phyloP scores from a whole-genome alignment of 2,888 invertebrate species.

The Rugalucina vietnamica region DNA sequence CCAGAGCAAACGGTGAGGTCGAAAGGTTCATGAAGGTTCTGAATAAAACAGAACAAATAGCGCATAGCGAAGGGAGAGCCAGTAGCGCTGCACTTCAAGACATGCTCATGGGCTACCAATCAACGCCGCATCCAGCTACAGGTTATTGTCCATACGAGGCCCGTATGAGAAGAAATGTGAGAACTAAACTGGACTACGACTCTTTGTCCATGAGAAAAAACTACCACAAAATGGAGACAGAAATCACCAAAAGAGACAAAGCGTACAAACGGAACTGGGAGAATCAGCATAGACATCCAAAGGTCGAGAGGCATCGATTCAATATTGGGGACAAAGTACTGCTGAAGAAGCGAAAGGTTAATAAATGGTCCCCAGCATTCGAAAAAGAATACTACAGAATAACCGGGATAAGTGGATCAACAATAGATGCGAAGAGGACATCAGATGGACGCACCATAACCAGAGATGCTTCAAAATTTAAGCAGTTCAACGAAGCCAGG shows the following conservation, averaged over 20 bases:
- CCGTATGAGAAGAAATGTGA: constrained; percentile 19
- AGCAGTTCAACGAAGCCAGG: neutral
- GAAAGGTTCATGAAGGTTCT: no score
- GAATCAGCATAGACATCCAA: neutral
- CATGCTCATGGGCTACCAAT: constrained; percentile 43
- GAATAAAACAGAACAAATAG: constrained; percentile 43
- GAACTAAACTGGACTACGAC: constrained; percentile 32
- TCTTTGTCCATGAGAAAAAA: neutral
- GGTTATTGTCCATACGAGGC: constrained; percentile 29
- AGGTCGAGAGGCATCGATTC: neutral
- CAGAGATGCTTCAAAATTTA: constrained; percentile 9
- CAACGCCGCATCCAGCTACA: constrained; percentile 46
- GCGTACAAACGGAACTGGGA: neutral
- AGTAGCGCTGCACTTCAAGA: constrained; percentile 33
- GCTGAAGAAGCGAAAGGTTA: constrained; percentile 22
- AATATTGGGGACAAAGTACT: constrained; percentile 28
- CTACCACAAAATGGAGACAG: constrained; percentile 1
- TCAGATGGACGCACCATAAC: constrained; percentile 18
- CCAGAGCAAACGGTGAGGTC: constrained; percentile 2
- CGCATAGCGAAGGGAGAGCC: constrained; percentile 12
- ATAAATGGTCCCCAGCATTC: no score
- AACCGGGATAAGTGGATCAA: constrained; percentile 28
- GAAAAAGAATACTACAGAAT: constrained; percentile 39
- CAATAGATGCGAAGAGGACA: constrained; percentile 28
- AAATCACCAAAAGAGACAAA: neutral